Evolutionary conservation across 2,888 invertebrate species (phyloP), one percentile per base, ranked within the genome.

Genomic region (Agrotis ipsilon): DNA sequence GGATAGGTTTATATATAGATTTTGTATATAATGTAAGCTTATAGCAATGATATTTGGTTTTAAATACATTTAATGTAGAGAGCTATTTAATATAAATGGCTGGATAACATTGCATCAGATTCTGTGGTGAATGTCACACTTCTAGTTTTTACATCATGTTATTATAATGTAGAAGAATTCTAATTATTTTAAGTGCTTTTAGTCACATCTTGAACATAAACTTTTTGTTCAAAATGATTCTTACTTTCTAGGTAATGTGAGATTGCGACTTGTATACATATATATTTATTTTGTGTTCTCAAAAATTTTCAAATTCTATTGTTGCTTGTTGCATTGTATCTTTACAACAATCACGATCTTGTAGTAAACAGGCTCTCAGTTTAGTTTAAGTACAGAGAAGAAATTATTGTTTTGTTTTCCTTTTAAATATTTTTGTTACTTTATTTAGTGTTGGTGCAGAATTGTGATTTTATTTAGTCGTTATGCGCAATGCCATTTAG

Each of bases 381-480:
- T 54, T 48, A 13, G 13, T 16, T 27, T 64, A 43, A 27, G 24
- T 67, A 21, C 13, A 18, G 32, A 27, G 14, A 52, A 45, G 43
- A 64, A 51, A 60, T 58, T 1, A 43, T 76, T 74, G 66, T 61
- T 70, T 68, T 73, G 55, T 75, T 66, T 62, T 55, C 45, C 11
- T 55, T 67, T 59, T 60, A 46, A 54, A 13, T 27, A 65, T 49
- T 61, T 82, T 73, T 66, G 43, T 49, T 52, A 57, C 19, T 69
- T 21, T 55, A 60, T 69, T 21, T 55, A 61, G 65, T 61, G 43
- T 61, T 27, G 74, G 74, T 83, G 77, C 79, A 78, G 73, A 72
- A 65, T 63, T 81, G 75, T 77, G 77, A 84, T 80, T 82, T 84
- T 75, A 70, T 78, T 78, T 72, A 73, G 51, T 68, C 52, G 11